Evolutionary conservation across 2,888 invertebrate genomes (phyloP).

Genomic region (Latrodectus hesperus): DNA sequence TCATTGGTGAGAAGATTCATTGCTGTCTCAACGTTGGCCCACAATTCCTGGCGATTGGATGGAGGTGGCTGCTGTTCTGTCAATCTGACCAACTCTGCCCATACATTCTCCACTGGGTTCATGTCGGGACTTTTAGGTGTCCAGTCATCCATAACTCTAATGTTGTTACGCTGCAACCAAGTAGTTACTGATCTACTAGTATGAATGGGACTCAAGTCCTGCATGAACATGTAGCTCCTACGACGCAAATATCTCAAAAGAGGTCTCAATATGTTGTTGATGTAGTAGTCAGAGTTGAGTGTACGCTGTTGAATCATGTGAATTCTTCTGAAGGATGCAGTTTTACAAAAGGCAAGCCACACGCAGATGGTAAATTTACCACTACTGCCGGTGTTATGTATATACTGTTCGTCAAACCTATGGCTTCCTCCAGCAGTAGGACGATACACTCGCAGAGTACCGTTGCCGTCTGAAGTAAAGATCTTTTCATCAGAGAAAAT

Average conservation of each 20-base stretch:
- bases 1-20: not conserved
- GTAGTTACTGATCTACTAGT: not conserved
- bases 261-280: not conserved
- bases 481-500: too few species aligned
- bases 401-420: not conserved
- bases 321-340: not conserved
- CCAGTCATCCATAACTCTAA: conserved; percentile 12
- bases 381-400: not conserved
- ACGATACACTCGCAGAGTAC: too few species aligned
- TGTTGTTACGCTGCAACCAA: conserved; percentile 12
- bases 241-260: not conserved
- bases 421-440: too few species aligned
- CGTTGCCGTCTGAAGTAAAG: too few species aligned
- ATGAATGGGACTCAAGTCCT: conserved; percentile 38
- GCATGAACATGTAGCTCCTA: conserved; percentile 13
- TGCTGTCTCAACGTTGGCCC: conserved; percentile 7
- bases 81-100: not conserved
- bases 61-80: too few species aligned
- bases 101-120: conserved; percentile 46
- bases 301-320: too few species aligned
- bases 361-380: conserved; percentile 12
- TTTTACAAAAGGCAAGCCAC: conserved; percentile 12
- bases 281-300: not conserved
- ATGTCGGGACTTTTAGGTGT: conserved; percentile 33
- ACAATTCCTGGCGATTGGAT: not conserved